A percentile compares a stretch with the other conserved stretches of the same genome.
Conservation (phyloP, 2,797 vertebrate species). For the Cephalopachus bancanus region DNA sequence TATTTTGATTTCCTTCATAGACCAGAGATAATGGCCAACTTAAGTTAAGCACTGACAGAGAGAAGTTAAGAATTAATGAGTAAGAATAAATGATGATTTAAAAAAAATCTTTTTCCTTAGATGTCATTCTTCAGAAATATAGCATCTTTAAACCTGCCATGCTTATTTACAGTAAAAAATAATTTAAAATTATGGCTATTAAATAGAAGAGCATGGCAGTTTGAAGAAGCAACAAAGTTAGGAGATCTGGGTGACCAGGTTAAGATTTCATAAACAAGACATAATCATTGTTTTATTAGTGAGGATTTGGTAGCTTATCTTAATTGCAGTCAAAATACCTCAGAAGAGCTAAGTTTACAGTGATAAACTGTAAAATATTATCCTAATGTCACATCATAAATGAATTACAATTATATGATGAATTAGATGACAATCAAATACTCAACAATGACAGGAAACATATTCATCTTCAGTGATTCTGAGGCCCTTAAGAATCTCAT, state of each 20-base stretch:
- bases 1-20: not conserved
- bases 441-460: not conserved
- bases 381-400: slow-evolving; percentile 21
- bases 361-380: slow-evolving; percentile 20
- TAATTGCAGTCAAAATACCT: not conserved
- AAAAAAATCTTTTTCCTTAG: not conserved
- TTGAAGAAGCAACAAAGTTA: not conserved
- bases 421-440: slow-evolving; percentile 42
- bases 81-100: slow-evolving; percentile 1
- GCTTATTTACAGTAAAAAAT: not conserved
- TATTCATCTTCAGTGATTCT: not conserved
- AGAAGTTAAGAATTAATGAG: not conserved
- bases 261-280: not conserved
- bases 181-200: not conserved
- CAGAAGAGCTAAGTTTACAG: not conserved
- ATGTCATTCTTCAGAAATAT: not conserved
- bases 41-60: not conserved
- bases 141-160: not conserved
- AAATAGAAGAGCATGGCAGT: not conserved
- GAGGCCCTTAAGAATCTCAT: slow-evolving; percentile 10
- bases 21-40: not conserved
- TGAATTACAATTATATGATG: slow-evolving; percentile 12
- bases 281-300: not conserved
- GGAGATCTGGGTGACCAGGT: not conserved
- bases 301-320: not conserved